Evolutionary conservation across 2,888 invertebrate species (phyloP).

Genomic region (Choreutis nemorana): DNA sequence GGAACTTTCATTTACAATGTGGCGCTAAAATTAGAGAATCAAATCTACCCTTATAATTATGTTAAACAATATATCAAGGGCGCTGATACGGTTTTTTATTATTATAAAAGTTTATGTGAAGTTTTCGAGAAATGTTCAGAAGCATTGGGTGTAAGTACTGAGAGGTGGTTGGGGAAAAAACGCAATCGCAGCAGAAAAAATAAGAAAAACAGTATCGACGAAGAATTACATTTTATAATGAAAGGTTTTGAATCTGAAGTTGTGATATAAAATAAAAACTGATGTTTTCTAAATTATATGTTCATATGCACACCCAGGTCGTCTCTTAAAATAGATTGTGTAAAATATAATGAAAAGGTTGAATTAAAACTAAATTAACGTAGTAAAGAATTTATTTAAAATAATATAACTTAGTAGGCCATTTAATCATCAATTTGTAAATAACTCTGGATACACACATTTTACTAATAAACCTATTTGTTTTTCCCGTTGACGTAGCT

Average conservation of each 20-base stretch:
- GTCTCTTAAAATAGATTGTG: no score
- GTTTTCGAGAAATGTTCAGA: slow-evolving; percentile 24
- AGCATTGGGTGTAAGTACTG: slow-evolving; percentile 28
- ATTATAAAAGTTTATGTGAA: slow-evolving; percentile 37
- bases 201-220: slow-evolving; percentile 20
- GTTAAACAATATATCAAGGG: slow-evolving; percentile 56
- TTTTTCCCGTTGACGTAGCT: no score
- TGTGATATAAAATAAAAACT: slow-evolving; percentile 23
- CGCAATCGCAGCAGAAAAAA: slow-evolving; percentile 21
- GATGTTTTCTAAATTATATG: neutral
- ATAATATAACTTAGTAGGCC: no score
- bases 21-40: slow-evolving; percentile 67
- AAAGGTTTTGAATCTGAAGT: slow-evolving; percentile 54
- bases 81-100: slow-evolving; percentile 32
- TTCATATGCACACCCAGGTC: neutral
- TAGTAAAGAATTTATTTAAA: no score
- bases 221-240: slow-evolving; percentile 35
- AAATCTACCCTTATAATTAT: slow-evolving; percentile 60
- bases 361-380: no score
- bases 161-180: slow-evolving; percentile 25
- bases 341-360: no score
- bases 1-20: slow-evolving; percentile 82
- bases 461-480: no score
- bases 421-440: no score
- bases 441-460: no score